Conservation (phyloP, 2,797 vertebrate species). For the Numenius phaeopus region DNA sequence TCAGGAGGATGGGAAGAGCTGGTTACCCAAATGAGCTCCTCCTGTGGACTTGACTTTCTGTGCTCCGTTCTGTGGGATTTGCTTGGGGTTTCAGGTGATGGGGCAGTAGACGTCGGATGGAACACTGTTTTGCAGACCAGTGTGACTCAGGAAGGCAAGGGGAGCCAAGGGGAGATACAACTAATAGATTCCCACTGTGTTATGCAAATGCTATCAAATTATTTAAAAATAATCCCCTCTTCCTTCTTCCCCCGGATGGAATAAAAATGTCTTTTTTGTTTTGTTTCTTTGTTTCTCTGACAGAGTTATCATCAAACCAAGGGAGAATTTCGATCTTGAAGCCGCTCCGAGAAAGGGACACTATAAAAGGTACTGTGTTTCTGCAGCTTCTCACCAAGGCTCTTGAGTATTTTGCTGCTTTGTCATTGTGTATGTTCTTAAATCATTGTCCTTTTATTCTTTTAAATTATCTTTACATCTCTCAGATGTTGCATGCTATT, state of each 20-base stretch:
- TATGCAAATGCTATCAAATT: neutral
- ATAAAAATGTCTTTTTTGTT: slow-evolving; percentile 24
- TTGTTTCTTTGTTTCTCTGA: slow-evolving; percentile 27
- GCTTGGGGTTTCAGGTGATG: neutral
- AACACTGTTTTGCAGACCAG: neutral
- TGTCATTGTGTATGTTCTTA: neutral
- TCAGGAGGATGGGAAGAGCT: neutral
- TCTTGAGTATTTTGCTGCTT: neutral
- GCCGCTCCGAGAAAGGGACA: neutral
- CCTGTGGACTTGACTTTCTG: neutral
- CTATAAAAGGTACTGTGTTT: slow-evolving; percentile 47
- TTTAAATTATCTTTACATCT: neutral
- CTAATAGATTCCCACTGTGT: neutral
- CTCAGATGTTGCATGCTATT: neutral
- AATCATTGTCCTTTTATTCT: neutral
- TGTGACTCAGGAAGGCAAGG: neutral
- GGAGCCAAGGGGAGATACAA: neutral
- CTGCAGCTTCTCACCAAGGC: neutral
- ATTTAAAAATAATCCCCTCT: neutral
- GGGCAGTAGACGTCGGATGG: neutral
- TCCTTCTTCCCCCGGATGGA: neutral
- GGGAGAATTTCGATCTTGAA: slow-evolving; percentile 23
- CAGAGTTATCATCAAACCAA: slow-evolving; percentile 12
- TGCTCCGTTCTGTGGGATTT: neutral
- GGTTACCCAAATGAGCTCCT: neutral